Conservation (phyloP, 37 sponge, comb jelly and placozoan species). For the Oopsacas minuta region DNA sequence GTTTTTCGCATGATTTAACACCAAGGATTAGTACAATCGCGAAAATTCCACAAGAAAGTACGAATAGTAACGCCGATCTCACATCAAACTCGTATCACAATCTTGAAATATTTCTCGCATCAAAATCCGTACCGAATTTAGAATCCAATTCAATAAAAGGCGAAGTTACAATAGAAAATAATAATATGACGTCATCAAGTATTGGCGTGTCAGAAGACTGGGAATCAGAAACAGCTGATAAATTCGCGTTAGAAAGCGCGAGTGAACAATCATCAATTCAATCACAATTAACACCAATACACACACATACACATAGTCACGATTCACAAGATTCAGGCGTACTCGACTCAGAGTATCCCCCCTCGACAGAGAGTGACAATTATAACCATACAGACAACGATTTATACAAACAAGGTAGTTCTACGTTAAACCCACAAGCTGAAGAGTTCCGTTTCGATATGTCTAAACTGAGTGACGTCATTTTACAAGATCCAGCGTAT, state of each 20-base stretch:
- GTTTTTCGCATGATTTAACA: neutral
- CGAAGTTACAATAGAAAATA: neutral
- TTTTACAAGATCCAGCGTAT: neutral
- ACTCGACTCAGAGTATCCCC: neutral
- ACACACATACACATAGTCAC: neutral
- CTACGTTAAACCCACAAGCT: neutral
- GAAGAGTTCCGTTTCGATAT: neutral
- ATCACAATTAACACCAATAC: neutral
- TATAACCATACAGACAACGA: neutral
- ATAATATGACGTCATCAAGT: neutral
- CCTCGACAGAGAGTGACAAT: neutral
- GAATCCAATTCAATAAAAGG: neutral
- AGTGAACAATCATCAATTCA: neutral
- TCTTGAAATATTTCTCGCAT: neutral
- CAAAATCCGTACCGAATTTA: neutral
- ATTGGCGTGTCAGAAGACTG: neutral
- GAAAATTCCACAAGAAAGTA: neutral
- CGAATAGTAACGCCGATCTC: neutral
- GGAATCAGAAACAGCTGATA: neutral
- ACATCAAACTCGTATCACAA: neutral
- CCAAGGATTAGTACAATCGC: neutral
- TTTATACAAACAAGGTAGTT: neutral
- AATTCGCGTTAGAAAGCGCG: neutral
- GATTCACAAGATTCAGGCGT: neutral
- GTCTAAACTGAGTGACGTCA: neutral